Evolutionary conservation across 1,140 invertebrate species (phyloP).

Genomic region (Oryzaephilus surinamensis): DNA sequence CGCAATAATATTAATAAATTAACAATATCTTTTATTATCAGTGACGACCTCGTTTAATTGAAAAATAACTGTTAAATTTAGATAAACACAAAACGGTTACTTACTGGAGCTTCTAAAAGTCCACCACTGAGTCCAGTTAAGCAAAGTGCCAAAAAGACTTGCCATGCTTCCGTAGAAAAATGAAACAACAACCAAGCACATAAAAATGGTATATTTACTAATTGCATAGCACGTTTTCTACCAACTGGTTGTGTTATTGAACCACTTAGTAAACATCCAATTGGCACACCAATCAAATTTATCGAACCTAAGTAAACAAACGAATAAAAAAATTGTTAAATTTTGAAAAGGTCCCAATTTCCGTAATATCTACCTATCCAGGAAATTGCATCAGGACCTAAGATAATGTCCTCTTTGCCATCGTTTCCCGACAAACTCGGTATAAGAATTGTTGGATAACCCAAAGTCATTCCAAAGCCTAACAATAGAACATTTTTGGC

Average conservation of each 20-base stretch:
- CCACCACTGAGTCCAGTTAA: slow-evolving; percentile 63
- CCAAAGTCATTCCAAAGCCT: slow-evolving; percentile 62
- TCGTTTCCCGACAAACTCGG: slow-evolving; percentile 47
- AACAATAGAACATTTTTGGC: slow-evolving; percentile 54
- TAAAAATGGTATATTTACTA: slow-evolving; percentile 61
- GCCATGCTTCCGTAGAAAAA: slow-evolving; percentile 45
- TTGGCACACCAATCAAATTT: slow-evolving; percentile 62
- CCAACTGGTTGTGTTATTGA: slow-evolving; percentile 56
- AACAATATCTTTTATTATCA: too few relatives aligned
- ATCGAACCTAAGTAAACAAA: slow-evolving; percentile 73
- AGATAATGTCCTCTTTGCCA: slow-evolving; percentile 40
- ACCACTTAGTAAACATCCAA: slow-evolving; percentile 64
- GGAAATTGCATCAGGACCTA: slow-evolving; percentile 55
- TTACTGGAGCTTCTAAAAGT: slow-evolving; percentile 65
- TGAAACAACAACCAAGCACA: slow-evolving; percentile 60
- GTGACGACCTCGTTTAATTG: too few relatives aligned
- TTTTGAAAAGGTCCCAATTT: background rate
- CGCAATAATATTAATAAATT: too few relatives aligned
- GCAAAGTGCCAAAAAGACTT: slow-evolving; percentile 54
- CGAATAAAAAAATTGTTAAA: slow-evolving; percentile 8
- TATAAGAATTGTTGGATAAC: slow-evolving; percentile 66
- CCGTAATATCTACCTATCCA: slow-evolving; percentile 46
- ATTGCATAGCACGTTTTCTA: slow-evolving; percentile 57
- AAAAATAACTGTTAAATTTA: too few relatives aligned
- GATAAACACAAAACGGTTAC: slow-evolving; percentile 29